Conservation (phyloP, 2,797 vertebrate species). For the Chrysocyon brachyurus region DNA sequence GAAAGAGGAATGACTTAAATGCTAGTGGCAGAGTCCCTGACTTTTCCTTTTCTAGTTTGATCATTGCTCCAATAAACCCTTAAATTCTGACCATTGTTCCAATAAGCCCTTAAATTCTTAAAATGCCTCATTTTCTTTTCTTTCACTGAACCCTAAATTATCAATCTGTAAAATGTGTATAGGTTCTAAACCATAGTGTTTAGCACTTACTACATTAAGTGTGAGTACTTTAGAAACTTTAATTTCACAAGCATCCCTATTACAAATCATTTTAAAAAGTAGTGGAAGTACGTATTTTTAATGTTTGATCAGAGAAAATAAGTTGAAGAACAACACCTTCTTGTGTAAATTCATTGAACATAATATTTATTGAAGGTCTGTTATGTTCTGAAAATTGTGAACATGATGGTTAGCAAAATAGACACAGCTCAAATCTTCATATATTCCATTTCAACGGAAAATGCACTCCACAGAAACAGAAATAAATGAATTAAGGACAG, state of each 20-base stretch:
- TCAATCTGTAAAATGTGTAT: neutral
- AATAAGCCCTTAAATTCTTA: neutral
- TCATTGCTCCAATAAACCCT: neutral
- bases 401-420: neutral
- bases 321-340: neutral
- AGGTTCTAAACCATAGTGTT: neutral
- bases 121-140: neutral
- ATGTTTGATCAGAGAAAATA: slow-evolving; percentile 5
- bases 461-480: neutral
- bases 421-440: neutral
- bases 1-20: neutral
- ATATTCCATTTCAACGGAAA: neutral
- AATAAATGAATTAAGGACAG: neutral
- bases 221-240: neutral
- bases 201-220: neutral
- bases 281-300: neutral
- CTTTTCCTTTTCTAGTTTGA: neutral
- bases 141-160: neutral
- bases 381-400: neutral
- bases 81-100: neutral
- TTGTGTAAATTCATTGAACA: neutral
- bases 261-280: slow-evolving; percentile 5
- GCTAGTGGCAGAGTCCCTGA: neutral
- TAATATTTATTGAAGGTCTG: neutral
- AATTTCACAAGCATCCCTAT: neutral